A percentile compares a stretch with the other conserved stretches of the same genome.
These are phyloP conservation scores for Onthophagus taurus DNA, from an alignment of 1,140 invertebrate genomes.

Conservation along the genomic window DNA sequence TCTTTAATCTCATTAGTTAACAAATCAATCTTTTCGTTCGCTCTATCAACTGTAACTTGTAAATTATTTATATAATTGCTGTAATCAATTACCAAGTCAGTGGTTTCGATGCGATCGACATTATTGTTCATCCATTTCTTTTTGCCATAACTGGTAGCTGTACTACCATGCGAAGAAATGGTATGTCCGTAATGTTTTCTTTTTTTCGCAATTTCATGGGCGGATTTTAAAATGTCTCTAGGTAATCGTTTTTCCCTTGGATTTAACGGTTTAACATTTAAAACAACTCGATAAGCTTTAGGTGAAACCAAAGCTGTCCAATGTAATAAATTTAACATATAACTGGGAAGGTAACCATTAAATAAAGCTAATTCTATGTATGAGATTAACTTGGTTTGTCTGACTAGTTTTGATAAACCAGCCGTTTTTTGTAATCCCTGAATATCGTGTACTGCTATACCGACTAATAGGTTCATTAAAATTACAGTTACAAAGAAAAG, in stretches of 20 bases:
- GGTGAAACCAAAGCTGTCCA: slow-evolving; percentile 66
- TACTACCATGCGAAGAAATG: slow-evolving; percentile 47
- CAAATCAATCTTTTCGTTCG: slow-evolving; percentile 48
- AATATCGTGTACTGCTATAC: slow-evolving; percentile 72
- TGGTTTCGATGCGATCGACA: slow-evolving; percentile 38
- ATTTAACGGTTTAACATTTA: slow-evolving; percentile 71
- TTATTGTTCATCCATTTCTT: slow-evolving; percentile 54
- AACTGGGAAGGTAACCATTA: slow-evolving; percentile 59
- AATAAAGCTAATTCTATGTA: slow-evolving; percentile 64
- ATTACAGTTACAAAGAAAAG: slow-evolving; percentile 70
- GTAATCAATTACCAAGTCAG: slow-evolving; percentile 42
- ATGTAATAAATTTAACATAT: slow-evolving; percentile 59
- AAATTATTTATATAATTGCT: slow-evolving; percentile 42
- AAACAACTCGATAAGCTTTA: slow-evolving; percentile 62
- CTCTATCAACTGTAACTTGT: slow-evolving; percentile 52
- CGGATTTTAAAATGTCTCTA: slow-evolving; percentile 60
- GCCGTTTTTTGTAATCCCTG: slow-evolving; percentile 68
- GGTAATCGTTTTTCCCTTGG: slow-evolving; percentile 69
- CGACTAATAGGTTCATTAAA: slow-evolving; percentile 70
- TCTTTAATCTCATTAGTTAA: slow-evolving; percentile 52
- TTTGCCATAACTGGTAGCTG: slow-evolving; percentile 41
- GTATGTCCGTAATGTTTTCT: slow-evolving; percentile 56
- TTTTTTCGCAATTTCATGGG: slow-evolving; percentile 64
- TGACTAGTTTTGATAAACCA: slow-evolving; percentile 60
- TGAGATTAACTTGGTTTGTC: slow-evolving; percentile 67